A percentile compares a stretch with the other conserved stretches of the same genome.
Evolutionary conservation across 2,888 invertebrate species (phyloP).

Genomic region (Abrostola triplasia): DNA sequence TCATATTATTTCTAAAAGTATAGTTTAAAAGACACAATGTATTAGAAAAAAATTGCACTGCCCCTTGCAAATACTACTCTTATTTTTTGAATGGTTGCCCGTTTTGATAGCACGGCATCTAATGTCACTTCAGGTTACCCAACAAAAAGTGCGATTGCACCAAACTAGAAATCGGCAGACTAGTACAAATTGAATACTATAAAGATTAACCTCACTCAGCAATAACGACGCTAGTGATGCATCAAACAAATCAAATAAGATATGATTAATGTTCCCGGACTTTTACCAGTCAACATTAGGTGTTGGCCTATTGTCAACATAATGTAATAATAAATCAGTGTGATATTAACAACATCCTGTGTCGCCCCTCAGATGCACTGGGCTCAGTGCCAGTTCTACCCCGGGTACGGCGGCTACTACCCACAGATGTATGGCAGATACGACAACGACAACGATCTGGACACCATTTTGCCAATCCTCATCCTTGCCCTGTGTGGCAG

Average conservation of each 20-base stretch:
- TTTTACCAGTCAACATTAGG: constrained; percentile 14
- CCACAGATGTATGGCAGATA: constrained; percentile 40
- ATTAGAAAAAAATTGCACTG: too few relatives aligned
- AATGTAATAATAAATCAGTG: constrained; percentile 39
- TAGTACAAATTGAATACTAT: too few relatives aligned
- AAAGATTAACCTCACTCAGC: too few relatives aligned
- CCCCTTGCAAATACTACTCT: too few relatives aligned
- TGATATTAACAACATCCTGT: constrained; percentile 14
- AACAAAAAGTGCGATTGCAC: too few relatives aligned
- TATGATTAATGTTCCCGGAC: constrained; percentile 16
- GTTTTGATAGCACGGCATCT: too few relatives aligned
- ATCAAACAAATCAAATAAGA: constrained; percentile 21
- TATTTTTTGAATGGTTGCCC: too few relatives aligned
- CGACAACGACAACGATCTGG: constrained; percentile 58
- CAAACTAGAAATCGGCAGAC: too few relatives aligned
- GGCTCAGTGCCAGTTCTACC: constrained; percentile 62
- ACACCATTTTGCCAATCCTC: constrained; percentile 66
- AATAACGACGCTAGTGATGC: too few relatives aligned
- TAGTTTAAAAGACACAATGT: too few relatives aligned
- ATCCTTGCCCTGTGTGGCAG: constrained; percentile 57
- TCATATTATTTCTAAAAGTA: too few relatives aligned
- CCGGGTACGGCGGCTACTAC: constrained; percentile 45
- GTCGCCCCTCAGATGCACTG: constrained; percentile 61
- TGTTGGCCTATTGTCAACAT: constrained; percentile 38
- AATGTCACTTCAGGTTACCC: too few relatives aligned